Percentiles rank a stretch among this genome's conserved stretches.
Evolutionary conservation across 2,888 invertebrate species (phyloP).

Genomic region (Dicyrtomina minuta): DNA sequence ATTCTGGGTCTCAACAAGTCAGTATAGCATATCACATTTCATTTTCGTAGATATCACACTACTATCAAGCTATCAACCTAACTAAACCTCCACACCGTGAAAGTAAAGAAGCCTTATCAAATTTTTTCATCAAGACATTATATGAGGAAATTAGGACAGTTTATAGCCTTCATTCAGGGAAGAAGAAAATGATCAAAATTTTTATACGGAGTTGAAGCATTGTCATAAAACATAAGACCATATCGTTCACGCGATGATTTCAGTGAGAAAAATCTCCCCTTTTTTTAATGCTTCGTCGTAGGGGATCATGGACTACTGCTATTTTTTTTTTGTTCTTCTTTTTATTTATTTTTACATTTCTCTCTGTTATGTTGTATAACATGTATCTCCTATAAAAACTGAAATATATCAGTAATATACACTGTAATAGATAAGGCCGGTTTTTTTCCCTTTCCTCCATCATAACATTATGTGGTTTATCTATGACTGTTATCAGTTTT

Average conservation of each 20-base stretch:
- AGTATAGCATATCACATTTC: too few relatives aligned
- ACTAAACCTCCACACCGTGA: not conserved
- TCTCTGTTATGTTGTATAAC: too few relatives aligned
- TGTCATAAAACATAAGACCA: conserved; percentile 16
- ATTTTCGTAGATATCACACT: too few relatives aligned
- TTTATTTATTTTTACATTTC: not conserved
- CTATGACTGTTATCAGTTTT: too few relatives aligned
- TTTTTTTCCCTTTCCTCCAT: too few relatives aligned
- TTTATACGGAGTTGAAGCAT: conserved; percentile 15
- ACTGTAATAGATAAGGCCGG: too few relatives aligned
- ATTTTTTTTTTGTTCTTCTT: not conserved
- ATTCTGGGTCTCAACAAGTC: too few relatives aligned
- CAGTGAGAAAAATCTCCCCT: conserved; percentile 23
- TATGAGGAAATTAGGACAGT: conserved; percentile 35
- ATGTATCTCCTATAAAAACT: too few relatives aligned
- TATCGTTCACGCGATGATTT: conserved; percentile 25
- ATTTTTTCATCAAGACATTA: conserved; percentile 37
- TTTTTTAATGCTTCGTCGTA: conserved; percentile 21
- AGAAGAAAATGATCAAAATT: conserved; percentile 37
- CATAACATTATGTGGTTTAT: too few relatives aligned
- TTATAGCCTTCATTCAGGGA: conserved; percentile 28
- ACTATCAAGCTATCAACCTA: too few relatives aligned
- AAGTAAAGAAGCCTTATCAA: conserved; percentile 21
- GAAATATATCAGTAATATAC: too few relatives aligned
- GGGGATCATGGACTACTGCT: conserved; percentile 11